Conservation (phyloP, 2,888 invertebrate species). For the Melinopterus prodromus region DNA sequence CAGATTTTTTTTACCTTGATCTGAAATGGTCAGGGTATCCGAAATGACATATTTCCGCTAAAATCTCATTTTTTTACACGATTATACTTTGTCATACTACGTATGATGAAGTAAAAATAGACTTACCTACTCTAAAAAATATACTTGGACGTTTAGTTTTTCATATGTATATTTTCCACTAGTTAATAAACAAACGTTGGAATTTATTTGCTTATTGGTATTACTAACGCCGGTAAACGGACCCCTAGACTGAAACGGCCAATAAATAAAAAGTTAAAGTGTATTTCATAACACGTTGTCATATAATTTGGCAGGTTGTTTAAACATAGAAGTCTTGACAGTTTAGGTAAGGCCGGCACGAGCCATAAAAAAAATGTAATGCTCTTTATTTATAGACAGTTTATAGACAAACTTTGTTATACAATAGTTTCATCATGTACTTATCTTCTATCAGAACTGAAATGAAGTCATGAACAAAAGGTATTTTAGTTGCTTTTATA, state of each 20-base stretch:
- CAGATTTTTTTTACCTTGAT: too few relatives aligned
- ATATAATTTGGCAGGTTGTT: neutral
- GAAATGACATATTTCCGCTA: too few relatives aligned
- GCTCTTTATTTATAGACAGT: neutral
- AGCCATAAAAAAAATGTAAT: neutral
- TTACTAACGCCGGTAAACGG: too few relatives aligned
- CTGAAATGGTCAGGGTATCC: too few relatives aligned
- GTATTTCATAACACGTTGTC: neutral
- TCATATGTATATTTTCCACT: neutral
- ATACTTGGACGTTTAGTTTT: neutral
- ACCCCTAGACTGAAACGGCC: neutral
- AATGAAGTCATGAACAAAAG: too few relatives aligned
- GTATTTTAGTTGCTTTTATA: too few relatives aligned
- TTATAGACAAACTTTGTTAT: neutral
- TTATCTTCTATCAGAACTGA: neutral
- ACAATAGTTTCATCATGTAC: neutral
- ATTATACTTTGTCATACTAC: too few relatives aligned
- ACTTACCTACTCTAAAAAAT: neutral
- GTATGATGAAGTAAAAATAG: too few relatives aligned
- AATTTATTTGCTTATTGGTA: neutral
- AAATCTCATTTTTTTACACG: too few relatives aligned
- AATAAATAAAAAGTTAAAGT: neutral
- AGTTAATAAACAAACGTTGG: neutral
- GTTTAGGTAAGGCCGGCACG: neutral
- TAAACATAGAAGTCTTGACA: neutral